Base-by-base conservation (phyloP, 2,113 vertebrate genomes). In the Miniopterus natalensis region DNA sequence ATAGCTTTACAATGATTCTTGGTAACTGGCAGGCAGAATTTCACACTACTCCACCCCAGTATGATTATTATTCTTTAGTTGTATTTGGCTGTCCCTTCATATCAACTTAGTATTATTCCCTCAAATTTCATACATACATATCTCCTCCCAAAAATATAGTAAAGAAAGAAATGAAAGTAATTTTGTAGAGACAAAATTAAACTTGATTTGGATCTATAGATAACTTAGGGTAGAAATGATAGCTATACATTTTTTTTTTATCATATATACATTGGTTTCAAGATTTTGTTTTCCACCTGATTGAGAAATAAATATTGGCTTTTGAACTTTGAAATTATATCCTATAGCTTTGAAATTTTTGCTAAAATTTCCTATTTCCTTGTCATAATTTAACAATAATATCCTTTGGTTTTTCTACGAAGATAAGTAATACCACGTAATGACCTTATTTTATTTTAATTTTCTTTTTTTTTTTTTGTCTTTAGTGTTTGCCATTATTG, bases 221-320 rank as follows among this genome's bases (percentile, higher is more conserved):
- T 79, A 86, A 77, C 23, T 55, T 63, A 75, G 3, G 3, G 5
- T 68, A 79, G 5, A 96, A 87, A 47, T 71, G n/a, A 68, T 23
- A 95, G 29, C 27, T 79, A 66, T 4, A 63, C 47, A 17, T 77
- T 85, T 12, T 84, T 89, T 74, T 53, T 12, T 1, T 8, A 17
- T 77, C 36, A 36, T 59, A 59, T 59, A 45, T 59, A 51, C 77
- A 61, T 87, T 55, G 40, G 47, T 89, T 96, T 83, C 49, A 87
- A 11, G 66, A 31, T 59, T 61, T 79, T 49, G 1, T 77, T 94
- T 90, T 90, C 8, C 57, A 94, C 8, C 6, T 90, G 23, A 45
- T 63, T 84, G 49, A 59, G 42, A 84, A 13, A 78, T 47, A 71
- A 84, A 57, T 40, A 20, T 53, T 90, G 11, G 83, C 36, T 84